Percentiles rank a stretch among this genome's conserved stretches.
These are phyloP conservation scores for Ectropis crepuscularia DNA, from an alignment of 2,888 invertebrate species.

Conservation along the genomic window DNA sequence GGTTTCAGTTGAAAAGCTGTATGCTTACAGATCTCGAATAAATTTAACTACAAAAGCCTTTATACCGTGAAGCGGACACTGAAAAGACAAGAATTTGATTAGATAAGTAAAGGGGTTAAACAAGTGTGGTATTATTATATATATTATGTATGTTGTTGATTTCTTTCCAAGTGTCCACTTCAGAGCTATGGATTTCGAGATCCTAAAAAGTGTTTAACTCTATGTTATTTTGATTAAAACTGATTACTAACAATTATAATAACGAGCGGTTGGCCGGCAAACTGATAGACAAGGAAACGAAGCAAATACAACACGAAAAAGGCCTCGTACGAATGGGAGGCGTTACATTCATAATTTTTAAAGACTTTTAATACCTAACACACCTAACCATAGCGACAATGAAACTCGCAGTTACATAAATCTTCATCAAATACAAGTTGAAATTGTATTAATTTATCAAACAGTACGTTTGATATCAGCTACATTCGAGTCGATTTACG, in stretches of 20 bases:
- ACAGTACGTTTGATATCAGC: no score
- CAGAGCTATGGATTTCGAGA: conserved; percentile 29
- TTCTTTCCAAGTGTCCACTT: conserved; percentile 1
- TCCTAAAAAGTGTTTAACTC: conserved; percentile 29
- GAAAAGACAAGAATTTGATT: neutral
- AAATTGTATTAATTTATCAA: no score
- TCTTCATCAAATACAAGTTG: no score
- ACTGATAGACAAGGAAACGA: neutral
- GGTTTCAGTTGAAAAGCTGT: conserved; percentile 30
- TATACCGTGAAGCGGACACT: neutral
- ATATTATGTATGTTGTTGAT: no score
- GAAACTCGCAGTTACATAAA: no score
- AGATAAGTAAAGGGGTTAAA: neutral
- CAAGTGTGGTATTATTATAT: no score
- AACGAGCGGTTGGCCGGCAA: conserved; percentile 21
- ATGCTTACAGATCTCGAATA: conserved; percentile 32
- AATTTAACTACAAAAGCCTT: conserved; percentile 31
- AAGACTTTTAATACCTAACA: no score
- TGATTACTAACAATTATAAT: conserved; percentile 21
- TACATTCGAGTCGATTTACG: no score
- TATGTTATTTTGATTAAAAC: conserved; percentile 34
- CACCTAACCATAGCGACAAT: no score
- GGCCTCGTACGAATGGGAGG: no score
- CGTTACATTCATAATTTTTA: no score
- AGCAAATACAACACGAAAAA: no score